Evolutionary conservation across 2,888 invertebrate species (phyloP), one percentile per base, ranked within the genome.

Genomic region (Meiosimyza decipiens): DNA sequence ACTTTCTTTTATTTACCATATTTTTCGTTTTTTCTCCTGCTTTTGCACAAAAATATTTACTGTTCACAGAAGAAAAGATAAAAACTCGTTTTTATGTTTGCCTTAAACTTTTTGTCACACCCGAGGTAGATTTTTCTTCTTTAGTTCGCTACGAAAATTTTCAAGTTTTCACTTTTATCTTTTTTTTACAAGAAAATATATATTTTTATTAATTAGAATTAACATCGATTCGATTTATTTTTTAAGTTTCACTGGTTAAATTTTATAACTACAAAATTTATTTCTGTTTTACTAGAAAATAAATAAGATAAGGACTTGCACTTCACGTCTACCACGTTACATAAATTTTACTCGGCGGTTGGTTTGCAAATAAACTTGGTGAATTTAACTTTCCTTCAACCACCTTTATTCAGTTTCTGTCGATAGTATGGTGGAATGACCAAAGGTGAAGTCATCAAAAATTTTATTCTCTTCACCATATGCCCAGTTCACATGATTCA

Each of bases 11-110:
- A 71, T 71, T 65, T 71, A 55, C 57, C 57, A 71, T 57, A 57
- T 71, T 62, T 57, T 16, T n/a, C 52, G 52, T 52, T 57, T 64
- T 71, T 40, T 57, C 13, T 12, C 52, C 62, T 47, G 51, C 11
- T 68, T 47, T 51, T 28, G 15, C 22, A 33, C n/a, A n/a, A 49
- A 71, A 70, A 52, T 28, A 63, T 40, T 55, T 60, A 50, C 51
- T 71, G 59, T 71, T 65, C 55, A 52, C 33, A 52, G 47, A 40
- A 9, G 40, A 9, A 40, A 40, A 40, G 40, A 40, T 40, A 40
- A 64, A 71, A 59, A 66, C 71, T 51, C 9, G 66, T 71, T 71
- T 71, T n/a, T n/a, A 12, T 18, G 18, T n/a, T 60, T 69, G n/a
- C 28, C 40, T 55, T 67, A 55, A 12, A 51, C 16, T 64, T 64